phyloP scores from a whole-genome alignment of 2,797 vertebrate species.

The Tenualosa ilisha region DNA sequence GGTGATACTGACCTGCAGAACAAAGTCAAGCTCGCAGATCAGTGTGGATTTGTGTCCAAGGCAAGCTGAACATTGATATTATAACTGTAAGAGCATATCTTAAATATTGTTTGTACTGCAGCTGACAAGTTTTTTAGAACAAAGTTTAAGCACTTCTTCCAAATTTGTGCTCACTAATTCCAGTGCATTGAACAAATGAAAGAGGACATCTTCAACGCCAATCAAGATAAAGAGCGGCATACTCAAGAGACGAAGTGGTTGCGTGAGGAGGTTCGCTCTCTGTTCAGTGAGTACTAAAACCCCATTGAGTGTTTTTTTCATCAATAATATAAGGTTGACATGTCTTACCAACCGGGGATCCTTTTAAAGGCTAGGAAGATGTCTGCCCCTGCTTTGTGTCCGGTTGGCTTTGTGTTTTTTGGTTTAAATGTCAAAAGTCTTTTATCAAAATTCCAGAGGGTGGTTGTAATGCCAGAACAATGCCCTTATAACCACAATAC shows the following conservation, averaged over 20 bases:
- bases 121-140: no score
- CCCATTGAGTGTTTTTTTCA: neutral
- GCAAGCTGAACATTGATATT: neutral
- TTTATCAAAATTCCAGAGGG: neutral
- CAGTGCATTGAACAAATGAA: conserved; percentile 56
- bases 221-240: conserved; percentile 44
- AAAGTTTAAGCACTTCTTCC: no score
- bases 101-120: no score
- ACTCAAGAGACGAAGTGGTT: conserved; percentile 43
- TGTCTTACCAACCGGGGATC: no score
- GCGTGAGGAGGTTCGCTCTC: conserved; percentile 24
- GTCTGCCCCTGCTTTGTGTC: neutral
- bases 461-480: neutral
- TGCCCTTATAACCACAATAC: neutral
- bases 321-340: no score
- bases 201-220: conserved; percentile 41
- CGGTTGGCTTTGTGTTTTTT: neutral
- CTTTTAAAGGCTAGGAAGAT: no score
- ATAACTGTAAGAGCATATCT: no score
- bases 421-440: neutral
- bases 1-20: neutral
- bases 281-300: conserved; percentile 41
- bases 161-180: neutral
- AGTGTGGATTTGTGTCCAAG: neutral
- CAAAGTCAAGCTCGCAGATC: neutral